Conservation (phyloP, 2,888 invertebrate species). For the Eilema caniola region DNA sequence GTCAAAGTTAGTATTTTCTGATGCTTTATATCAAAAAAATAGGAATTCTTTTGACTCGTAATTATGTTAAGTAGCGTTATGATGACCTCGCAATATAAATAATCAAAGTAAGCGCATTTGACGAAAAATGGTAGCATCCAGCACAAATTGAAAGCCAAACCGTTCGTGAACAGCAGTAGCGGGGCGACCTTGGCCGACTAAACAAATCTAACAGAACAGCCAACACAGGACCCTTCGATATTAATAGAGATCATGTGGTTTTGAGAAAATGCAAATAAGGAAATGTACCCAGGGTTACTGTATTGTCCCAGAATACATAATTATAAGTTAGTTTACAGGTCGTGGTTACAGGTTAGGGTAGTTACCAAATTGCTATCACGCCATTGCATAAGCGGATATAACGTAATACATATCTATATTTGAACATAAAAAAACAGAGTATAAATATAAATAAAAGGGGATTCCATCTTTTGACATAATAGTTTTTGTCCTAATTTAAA, state of each 20-base stretch:
- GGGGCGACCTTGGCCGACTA: not conserved
- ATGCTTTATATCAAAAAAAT: not conserved
- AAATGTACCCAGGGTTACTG: not conserved
- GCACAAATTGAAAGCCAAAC: not conserved
- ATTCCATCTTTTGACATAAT: no score
- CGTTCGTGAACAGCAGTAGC: not conserved
- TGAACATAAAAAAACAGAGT: no score
- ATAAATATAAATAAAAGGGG: no score
- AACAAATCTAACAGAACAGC: constrained; percentile 1
- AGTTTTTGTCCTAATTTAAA: no score
- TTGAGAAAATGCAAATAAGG: not conserved
- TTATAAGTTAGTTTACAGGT: no score
- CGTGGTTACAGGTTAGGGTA: no score
- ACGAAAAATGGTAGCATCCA: not conserved
- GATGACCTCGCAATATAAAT: not conserved
- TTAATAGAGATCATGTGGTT: not conserved
- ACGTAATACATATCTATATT: no score
- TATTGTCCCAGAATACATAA: not conserved
- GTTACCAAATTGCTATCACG: no score
- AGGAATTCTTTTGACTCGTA: not conserved
- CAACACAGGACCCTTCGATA: not conserved
- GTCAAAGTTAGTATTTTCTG: not conserved
- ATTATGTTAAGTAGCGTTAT: not conserved
- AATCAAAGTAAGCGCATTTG: not conserved
- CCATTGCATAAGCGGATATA: no score